Percentiles rank a stretch among this genome's conserved stretches.
Evolutionary conservation across 1,140 invertebrate genomes (phyloP).

Genomic region (Pogonus chalceus): DNA sequence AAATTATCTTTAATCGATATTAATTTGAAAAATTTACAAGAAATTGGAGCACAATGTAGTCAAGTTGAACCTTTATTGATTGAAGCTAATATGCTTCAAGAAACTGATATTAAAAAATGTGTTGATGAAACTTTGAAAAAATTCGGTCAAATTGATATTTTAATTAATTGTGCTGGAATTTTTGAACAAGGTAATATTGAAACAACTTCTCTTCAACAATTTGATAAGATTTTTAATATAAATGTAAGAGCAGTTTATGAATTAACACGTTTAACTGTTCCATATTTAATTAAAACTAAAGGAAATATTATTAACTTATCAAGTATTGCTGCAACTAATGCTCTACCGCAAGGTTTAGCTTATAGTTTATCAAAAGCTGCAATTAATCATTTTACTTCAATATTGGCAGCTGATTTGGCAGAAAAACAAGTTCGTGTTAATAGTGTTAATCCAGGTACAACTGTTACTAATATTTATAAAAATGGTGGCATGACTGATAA

Average conservation of each 20-base stretch:
- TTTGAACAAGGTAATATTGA: constrained; percentile 73
- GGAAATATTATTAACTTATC: constrained; percentile 87
- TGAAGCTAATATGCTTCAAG: constrained; percentile 63
- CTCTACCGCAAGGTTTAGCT: constrained; percentile 64
- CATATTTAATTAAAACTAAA: constrained; percentile 69
- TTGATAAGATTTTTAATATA: constrained; percentile 71
- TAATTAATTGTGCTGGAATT: too few species aligned
- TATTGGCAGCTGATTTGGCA: constrained; percentile 67
- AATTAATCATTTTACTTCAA: too few species aligned
- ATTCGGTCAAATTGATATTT: constrained; percentile 62
- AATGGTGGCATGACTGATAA: constrained; percentile 56
- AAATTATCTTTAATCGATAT: constrained; percentile 63
- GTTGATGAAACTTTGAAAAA: constrained; percentile 57
- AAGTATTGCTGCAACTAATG: constrained; percentile 73
- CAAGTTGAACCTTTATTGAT: constrained; percentile 38
- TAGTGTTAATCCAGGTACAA: constrained; percentile 70
- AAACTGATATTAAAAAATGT: constrained; percentile 61
- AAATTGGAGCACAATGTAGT: constrained; percentile 48
- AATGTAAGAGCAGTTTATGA: constrained; percentile 80
- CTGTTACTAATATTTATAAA: constrained; percentile 58
- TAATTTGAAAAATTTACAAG: constrained; percentile 52
- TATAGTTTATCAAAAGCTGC: constrained; percentile 85
- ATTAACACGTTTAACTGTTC: constrained; percentile 72
- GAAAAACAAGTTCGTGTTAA: constrained; percentile 76
- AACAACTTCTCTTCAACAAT: constrained; percentile 70